A percentile compares a stretch with the other conserved stretches of the same genome.
phyloP scores from a whole-genome alignment of 2,797 vertebrate genomes.

The Hipposideros larvatus region DNA sequence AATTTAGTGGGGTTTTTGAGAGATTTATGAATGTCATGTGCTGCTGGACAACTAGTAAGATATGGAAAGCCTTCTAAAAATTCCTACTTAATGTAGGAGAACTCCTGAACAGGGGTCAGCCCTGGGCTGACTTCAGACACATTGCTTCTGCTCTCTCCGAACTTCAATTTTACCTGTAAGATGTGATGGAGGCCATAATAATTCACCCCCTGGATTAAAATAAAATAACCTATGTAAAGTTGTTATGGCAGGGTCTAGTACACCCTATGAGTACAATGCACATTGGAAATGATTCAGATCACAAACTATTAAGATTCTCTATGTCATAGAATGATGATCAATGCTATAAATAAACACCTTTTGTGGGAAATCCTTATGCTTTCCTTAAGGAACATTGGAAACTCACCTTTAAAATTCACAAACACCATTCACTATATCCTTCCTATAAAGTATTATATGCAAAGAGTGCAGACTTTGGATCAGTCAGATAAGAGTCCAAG shows the following conservation, averaged over 20 bases:
- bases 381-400: not conserved
- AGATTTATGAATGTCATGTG: not conserved
- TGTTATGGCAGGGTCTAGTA: not conserved
- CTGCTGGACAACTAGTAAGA: not conserved
- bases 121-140: not conserved
- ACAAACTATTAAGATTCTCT: not conserved
- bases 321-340: not conserved
- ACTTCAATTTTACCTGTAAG: not conserved
- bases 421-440: not conserved
- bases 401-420: not conserved
- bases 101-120: not conserved
- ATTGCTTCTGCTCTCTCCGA: not conserved
- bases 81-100: not conserved
- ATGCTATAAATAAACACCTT: not conserved
- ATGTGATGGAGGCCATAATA: not conserved
- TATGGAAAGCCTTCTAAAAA: not conserved
- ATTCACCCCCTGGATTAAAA: not conserved
- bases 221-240: not conserved
- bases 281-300: not conserved
- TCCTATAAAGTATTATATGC: not conserved
- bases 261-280: not conserved
- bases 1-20: constrained; percentile 5
- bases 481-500: not conserved
- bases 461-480: not conserved
- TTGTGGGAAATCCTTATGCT: not conserved